phyloP scores from a whole-genome alignment of 2,113 vertebrate species.

The Gymnarchus niloticus region DNA sequence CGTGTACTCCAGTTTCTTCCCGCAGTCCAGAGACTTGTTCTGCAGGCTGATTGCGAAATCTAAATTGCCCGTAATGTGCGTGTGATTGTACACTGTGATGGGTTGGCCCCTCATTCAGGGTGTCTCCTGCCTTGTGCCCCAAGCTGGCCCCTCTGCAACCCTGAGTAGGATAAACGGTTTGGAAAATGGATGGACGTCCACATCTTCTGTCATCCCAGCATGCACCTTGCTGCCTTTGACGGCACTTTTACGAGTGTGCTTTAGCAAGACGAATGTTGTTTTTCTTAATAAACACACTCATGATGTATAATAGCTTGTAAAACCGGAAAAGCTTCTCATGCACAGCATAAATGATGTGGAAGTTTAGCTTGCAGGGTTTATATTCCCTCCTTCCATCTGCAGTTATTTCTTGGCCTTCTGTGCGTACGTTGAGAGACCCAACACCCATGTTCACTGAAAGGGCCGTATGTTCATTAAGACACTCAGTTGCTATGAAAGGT shows the following conservation, averaged over 20 bases:
- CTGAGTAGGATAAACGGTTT: too few species aligned
- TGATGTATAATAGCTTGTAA: background rate
- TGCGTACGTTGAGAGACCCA: background rate
- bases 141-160: too few species aligned
- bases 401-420: background rate
- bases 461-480: background rate
- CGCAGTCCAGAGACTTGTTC: too few species aligned
- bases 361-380: background rate
- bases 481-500: background rate
- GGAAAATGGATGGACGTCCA: too few species aligned
- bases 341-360: background rate
- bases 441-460: background rate
- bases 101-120: too few species aligned
- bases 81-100: too few species aligned
- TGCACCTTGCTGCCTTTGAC: background rate
- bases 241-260: background rate
- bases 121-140: too few species aligned
- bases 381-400: background rate
- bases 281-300: background rate
- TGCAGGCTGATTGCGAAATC: too few species aligned
- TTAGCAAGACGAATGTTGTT: background rate
- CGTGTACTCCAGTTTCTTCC: too few species aligned
- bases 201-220: background rate
- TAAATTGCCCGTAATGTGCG: too few species aligned
- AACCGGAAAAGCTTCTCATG: background rate